phyloP scores from a whole-genome alignment of 1,140 invertebrate species.

The Trissolcus basalis region DNA sequence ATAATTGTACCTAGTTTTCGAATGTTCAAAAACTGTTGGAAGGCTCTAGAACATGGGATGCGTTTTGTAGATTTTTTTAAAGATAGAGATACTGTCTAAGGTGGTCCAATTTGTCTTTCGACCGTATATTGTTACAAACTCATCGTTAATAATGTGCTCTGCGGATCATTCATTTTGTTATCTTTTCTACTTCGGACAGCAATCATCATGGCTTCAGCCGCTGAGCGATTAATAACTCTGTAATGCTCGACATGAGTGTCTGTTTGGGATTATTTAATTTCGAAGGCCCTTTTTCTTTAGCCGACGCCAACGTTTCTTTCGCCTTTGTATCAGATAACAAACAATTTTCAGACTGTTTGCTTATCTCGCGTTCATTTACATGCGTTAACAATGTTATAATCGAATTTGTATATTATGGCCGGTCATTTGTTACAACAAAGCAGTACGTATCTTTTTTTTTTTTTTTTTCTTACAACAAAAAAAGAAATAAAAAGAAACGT shows the following conservation, averaged over 20 bases:
- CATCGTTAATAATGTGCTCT: slow-evolving; percentile 73
- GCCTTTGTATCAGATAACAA: slow-evolving; percentile 45
- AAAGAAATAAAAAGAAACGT: too few species aligned
- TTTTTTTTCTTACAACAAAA: too few species aligned
- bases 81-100: slow-evolving; percentile 63
- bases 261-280: slow-evolving; percentile 50
- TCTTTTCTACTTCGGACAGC: slow-evolving; percentile 56
- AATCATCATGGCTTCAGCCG: slow-evolving; percentile 47
- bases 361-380: slow-evolving; percentile 39
- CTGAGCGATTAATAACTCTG: slow-evolving; percentile 42
- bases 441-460: too few species aligned
- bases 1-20: too few species aligned
- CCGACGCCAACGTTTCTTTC: slow-evolving; percentile 27
- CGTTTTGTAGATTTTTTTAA: slow-evolving; percentile 59
- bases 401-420: slow-evolving; percentile 27
- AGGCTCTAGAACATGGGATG: slow-evolving; percentile 59
- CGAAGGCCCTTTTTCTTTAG: slow-evolving; percentile 18
- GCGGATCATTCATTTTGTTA: slow-evolving; percentile 60
- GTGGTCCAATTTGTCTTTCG: slow-evolving; percentile 76
- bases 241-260: slow-evolving; percentile 33
- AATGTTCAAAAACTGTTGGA: slow-evolving; percentile 54
- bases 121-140: slow-evolving; percentile 75
- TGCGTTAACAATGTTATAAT: slow-evolving; percentile 12
- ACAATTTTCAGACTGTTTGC: slow-evolving; percentile 38
- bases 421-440: too few species aligned